Base-by-base conservation (phyloP, 1,140 invertebrate genomes). In the Atopsyche davidsoni region DNA sequence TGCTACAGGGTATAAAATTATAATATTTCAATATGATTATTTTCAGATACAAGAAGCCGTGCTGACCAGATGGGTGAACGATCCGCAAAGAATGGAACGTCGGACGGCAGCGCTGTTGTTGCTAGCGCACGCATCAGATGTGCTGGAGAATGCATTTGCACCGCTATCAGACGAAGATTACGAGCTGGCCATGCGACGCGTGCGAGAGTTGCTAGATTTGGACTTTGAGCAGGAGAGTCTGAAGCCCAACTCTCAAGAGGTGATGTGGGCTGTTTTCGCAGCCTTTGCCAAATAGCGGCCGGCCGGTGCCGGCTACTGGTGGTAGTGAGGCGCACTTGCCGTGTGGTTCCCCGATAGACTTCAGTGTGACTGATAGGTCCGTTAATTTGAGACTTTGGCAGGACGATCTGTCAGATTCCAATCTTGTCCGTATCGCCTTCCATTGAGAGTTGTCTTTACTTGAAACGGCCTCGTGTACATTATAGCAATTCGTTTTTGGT, bases 131-230 rank as follows among this genome's bases (percentile, higher is more conserved):
- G 92, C 95, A 11, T 96, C 95, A 38, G 96, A 99, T 74, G 96
- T 99, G 11, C 75, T 99, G 3, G 97, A 99, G 75, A 99, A 99
- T 75, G 97, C 97, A n/a, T 99, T 99, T 75, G 93, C 92, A 16
- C 94, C 96, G 1, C 78, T 99, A 2, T 96, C 92, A 31, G 95
- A 98, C 69, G 94, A 98, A 63, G 96, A 99, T 68, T 99, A 99
- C 67, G 96, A 99, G 75, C 74, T 98, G 51, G 96, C 95, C 34
- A 98, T 96, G 85, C 91, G 93, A 62, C 82, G 96, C 63, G 92
- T 99, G 18, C 80, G 96, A 50, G 89, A 96, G 64, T 77, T 99
- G 17, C 79, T 98, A 40, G 96, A 99, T 64, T 78, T 98, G 40
- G 96, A 99, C 70, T 92, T 96, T 69, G 96, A 99, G 72, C 80